Percentiles rank a stretch among this genome's conserved stretches.
phyloP scores from a whole-genome alignment of 1,140 invertebrate genomes.

The Atta colombica region DNA sequence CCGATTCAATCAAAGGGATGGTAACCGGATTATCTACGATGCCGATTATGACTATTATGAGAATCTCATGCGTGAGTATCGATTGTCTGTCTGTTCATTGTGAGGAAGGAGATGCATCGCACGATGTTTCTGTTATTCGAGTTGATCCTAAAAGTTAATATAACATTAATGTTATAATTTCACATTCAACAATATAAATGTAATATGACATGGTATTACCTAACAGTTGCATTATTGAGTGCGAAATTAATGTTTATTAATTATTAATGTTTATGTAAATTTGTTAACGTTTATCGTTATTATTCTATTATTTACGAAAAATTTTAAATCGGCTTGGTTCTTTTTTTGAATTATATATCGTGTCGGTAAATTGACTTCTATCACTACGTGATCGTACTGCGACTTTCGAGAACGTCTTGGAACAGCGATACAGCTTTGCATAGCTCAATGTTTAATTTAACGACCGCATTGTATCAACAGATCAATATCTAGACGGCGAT shows the following conservation, averaged over 20 bases:
- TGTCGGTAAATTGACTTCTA: neutral
- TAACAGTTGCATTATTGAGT: too few relatives aligned
- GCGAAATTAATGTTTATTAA: too few relatives aligned
- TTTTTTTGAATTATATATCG: too few relatives aligned
- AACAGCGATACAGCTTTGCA: too few relatives aligned
- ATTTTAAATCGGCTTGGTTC: neutral
- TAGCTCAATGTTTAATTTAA: slow-evolving; percentile 36
- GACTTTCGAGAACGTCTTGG: neutral
- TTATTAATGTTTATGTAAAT: neutral
- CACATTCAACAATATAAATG: too few relatives aligned
- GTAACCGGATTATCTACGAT: slow-evolving; percentile 95
- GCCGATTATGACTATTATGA: slow-evolving; percentile 97
- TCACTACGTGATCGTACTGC: neutral
- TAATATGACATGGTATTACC: too few relatives aligned
- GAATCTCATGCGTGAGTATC: slow-evolving; percentile 94
- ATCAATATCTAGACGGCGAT: slow-evolving; percentile 84
- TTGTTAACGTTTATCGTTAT: neutral
- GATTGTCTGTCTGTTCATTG: neutral
- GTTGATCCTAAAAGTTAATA: neutral
- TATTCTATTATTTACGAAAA: neutral
- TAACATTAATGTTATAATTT: too few relatives aligned
- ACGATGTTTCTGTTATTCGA: neutral
- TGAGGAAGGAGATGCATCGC: neutral
- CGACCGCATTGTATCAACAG: slow-evolving; percentile 66
- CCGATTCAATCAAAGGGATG: slow-evolving; percentile 94